Evolutionary conservation across 2,113 vertebrate species (phyloP), one percentile per base, ranked within the genome.

Genomic region (Tautogolabrus adspersus): DNA sequence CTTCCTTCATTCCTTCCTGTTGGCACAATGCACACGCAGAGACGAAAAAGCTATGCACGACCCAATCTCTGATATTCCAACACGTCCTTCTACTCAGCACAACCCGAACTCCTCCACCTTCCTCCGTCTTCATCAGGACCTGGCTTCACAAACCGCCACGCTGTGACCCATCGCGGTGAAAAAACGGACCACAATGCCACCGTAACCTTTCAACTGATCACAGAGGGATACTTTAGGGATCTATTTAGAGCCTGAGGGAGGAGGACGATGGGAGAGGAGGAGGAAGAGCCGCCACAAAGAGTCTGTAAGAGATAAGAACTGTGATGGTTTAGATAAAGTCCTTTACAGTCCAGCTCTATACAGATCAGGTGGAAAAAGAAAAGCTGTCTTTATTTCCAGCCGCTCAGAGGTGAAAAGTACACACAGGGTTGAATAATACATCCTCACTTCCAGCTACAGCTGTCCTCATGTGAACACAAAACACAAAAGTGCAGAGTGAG

Each of bases 181-280:
- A 73, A 79, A 85, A 80, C 65, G 71, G 77, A 59, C 77, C 46
- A 78, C 87, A 90, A 85, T 76, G 74, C 77, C 74, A 55, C 54
- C 67, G 47, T 74, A 85, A 88, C 83, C 90, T 88, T 75, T 82
- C 15, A 10, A 75, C 69, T 73, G 74, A 69, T 82, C 68, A 68
- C 81, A 74, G 69, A 81, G 70, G 75, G 81, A 90, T 54, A 84
- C 85, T 84, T 89, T 82, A 80, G 60, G 71, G 73, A 79, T 81
- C 83, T 88, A 90, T 91, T 91, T 84, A 72, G 52, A 83, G 80
- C 52, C 55, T 38, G 34, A 66, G 54, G 78, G 83, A 78, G 77
- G 76, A 44, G 64, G 81, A 57, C 3, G 13, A 13, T 15, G 12
- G 44, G 5, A 16, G 47, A 49, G 16, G 47, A 57, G 76, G 72